Percentiles rank a stretch among this genome's conserved stretches.
Evolutionary conservation across 2,113 vertebrate genomes (phyloP).

Genomic region (Macroglossus sobrinus): DNA sequence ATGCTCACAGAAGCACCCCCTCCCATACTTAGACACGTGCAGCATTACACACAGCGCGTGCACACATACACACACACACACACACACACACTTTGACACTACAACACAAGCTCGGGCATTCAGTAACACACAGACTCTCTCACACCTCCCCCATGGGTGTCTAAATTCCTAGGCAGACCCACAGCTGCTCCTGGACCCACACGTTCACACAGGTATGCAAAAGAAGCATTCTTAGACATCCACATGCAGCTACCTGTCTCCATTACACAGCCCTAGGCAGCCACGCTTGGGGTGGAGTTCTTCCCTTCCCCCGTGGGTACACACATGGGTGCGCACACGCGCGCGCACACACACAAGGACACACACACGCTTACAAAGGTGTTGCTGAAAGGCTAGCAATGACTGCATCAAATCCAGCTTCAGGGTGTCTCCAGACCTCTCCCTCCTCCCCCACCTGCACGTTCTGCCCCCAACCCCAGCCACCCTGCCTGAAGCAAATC

Average conservation of each 20-base stretch:
- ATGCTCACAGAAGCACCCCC: background rate
- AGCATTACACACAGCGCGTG: background rate
- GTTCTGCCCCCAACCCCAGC: background rate
- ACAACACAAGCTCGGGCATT: background rate
- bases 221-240: conserved; percentile 56
- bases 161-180: conserved; percentile 63
- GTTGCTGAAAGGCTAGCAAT: background rate
- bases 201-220: conserved; percentile 56
- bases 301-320: background rate
- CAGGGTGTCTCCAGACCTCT: background rate
- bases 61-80: background rate
- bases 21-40: background rate
- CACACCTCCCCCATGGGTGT: background rate
- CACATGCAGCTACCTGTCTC: conserved; percentile 73
- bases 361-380: background rate
- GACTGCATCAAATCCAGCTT: background rate
- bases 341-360: background rate
- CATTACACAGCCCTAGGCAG: conserved; percentile 54
- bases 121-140: background rate
- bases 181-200: conserved; percentile 50
- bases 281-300: background rate
- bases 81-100: background rate
- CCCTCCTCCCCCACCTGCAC: background rate
- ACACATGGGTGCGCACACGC: background rate
- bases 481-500: background rate